A percentile compares a stretch with the other conserved stretches of the same genome.
Evolutionary conservation across 1,140 invertebrate species (phyloP).

Genomic region (Drosophila takahashii): DNA sequence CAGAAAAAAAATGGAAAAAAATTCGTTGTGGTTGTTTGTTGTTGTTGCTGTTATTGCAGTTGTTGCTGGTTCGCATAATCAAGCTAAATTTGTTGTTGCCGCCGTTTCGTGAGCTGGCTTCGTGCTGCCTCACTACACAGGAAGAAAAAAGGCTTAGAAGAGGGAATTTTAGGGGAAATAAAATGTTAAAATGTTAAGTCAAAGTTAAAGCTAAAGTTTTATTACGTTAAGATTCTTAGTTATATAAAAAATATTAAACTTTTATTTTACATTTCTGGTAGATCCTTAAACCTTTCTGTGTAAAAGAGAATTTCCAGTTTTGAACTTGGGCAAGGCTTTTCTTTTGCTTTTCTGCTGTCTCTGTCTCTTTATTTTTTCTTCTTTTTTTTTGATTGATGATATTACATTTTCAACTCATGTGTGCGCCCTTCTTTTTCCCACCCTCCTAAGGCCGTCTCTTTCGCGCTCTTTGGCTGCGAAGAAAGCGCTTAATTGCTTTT

Average conservation of each 20-base stretch:
- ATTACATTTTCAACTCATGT: constrained; percentile 65
- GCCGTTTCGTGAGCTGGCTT: constrained; percentile 46
- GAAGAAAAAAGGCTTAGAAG: not conserved
- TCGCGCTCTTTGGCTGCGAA: constrained; percentile 35
- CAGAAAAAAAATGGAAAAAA: not conserved
- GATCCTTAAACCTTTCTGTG: constrained; percentile 19
- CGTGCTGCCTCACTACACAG: constrained; percentile 18
- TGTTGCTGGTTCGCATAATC: constrained; percentile 45
- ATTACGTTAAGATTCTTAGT: too few species aligned
- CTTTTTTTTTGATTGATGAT: constrained; percentile 63
- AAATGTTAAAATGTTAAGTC: too few species aligned
- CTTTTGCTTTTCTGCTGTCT: not conserved
- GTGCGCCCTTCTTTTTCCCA: constrained; percentile 23
- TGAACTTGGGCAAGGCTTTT: constrained; percentile 18
- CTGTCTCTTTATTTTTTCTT: not conserved
- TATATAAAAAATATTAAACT: too few species aligned
- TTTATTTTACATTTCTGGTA: too few species aligned
- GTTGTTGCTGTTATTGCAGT: constrained; percentile 1
- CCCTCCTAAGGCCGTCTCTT: constrained; percentile 5
- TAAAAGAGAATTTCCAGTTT: constrained; percentile 31
- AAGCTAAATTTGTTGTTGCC: constrained; percentile 48
- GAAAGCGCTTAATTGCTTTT: constrained; percentile 78
- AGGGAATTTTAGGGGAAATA: too few species aligned
- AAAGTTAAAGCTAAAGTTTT: too few species aligned
- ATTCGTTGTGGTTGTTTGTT: constrained; percentile 22